Evolutionary conservation across 2,797 vertebrate genomes (phyloP).

Genomic region (Rhynchonycteris naso): DNA sequence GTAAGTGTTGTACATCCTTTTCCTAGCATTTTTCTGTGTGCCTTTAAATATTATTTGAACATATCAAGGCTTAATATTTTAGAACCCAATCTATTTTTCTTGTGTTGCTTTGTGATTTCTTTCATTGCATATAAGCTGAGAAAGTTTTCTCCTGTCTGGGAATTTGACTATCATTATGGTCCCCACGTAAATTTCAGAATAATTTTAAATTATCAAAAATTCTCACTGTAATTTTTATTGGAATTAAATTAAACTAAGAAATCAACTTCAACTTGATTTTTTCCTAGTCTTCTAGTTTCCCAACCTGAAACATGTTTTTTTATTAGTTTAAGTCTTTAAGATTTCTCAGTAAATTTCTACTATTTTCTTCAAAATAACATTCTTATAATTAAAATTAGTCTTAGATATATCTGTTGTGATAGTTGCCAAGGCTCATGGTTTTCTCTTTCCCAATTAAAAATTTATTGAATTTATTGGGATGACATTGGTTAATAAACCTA

Average conservation of each 20-base stretch:
- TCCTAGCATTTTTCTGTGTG: not conserved
- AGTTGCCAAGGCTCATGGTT: not conserved
- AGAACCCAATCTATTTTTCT: not conserved
- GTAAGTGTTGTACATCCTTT: not conserved
- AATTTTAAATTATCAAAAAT: not conserved
- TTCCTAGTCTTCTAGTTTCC: not conserved
- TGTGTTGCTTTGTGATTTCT: not conserved
- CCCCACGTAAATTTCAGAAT: not conserved
- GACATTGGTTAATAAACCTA: too few species aligned
- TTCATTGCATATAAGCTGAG: not conserved
- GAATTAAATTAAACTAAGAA: not conserved
- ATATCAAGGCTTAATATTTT: not conserved
- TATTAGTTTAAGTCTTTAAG: not conserved
- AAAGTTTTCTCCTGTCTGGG: not conserved
- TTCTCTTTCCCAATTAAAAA: too few species aligned
- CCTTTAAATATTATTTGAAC: conserved; percentile 32
- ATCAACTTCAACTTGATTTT: not conserved
- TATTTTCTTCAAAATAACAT: conserved; percentile 29
- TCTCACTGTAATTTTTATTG: not conserved
- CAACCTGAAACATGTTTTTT: not conserved
- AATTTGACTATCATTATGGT: not conserved
- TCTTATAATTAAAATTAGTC: not conserved
- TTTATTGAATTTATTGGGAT: too few species aligned
- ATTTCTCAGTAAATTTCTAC: not conserved
- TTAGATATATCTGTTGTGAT: not conserved